A percentile compares a stretch with the other conserved stretches of the same genome.
Evolutionary conservation across 2,113 vertebrate species (phyloP).

Genomic region (Phalacrocorax carbo): DNA sequence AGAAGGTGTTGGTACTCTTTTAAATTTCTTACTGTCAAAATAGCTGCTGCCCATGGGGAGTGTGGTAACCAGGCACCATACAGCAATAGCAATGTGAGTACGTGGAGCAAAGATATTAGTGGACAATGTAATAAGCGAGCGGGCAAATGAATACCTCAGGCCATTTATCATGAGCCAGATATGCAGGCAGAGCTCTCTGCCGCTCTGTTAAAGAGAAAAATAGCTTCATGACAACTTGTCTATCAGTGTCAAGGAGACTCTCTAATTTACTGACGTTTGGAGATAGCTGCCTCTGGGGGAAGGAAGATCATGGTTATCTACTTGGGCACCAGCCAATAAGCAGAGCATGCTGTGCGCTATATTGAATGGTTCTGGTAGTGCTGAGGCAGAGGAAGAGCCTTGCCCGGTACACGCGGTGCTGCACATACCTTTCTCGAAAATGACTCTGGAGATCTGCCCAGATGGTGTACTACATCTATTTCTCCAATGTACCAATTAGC

Average conservation of each 20-base stretch:
- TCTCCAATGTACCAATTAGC: not conserved
- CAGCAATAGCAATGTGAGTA: not conserved
- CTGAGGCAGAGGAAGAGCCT: not conserved
- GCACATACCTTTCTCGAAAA: not conserved
- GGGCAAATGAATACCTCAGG: not conserved
- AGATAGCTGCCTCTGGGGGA: not conserved
- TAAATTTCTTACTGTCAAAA: not conserved
- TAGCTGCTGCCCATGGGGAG: not conserved
- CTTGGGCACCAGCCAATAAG: not conserved
- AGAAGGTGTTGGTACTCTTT: not conserved
- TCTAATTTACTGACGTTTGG: not conserved
- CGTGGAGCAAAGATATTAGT: not conserved
- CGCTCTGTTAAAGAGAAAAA: not conserved
- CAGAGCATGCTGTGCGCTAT: not conserved
- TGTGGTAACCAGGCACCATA: not conserved
- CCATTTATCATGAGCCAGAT: not conserved
- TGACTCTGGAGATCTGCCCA: not conserved
- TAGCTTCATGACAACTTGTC: not conserved
- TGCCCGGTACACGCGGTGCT: not conserved
- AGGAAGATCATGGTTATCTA: not conserved
- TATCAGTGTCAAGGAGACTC: not conserved
- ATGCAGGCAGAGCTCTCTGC: not conserved
- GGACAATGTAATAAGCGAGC: not conserved
- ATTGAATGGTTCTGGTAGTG: not conserved
- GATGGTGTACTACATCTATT: not conserved